Conservation (phyloP, 1,140 invertebrate species). For the Cecropterus lyciades region DNA sequence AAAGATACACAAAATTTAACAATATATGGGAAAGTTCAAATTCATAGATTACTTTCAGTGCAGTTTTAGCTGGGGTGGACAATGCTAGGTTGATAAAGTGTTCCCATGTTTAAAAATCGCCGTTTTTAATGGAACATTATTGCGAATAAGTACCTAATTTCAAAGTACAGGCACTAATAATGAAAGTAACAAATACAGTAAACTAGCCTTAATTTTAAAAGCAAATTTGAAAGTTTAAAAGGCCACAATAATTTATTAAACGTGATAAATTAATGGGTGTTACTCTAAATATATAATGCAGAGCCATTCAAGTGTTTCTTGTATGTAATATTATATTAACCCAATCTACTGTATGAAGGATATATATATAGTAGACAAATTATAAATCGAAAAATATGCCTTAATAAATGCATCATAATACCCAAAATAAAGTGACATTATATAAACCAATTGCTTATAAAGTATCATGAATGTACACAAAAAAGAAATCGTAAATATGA, state of each 20-base stretch:
- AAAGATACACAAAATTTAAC: slow-evolving; percentile 30
- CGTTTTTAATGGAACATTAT: no score
- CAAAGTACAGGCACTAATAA: no score
- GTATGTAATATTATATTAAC: slow-evolving; percentile 51
- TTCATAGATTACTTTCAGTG: slow-evolving; percentile 8
- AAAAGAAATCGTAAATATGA: background rate
- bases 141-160: no score
- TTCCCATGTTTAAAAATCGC: background rate
- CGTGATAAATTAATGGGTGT: slow-evolving; percentile 66
- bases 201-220: slow-evolving; percentile 55
- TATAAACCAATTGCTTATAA: slow-evolving; percentile 4
- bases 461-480: slow-evolving; percentile 2
- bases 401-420: slow-evolving; percentile 61
- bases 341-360: slow-evolving; percentile 66
- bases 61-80: background rate
- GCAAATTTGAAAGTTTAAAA: slow-evolving; percentile 74
- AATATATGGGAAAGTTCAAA: slow-evolving; percentile 8
- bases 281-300: slow-evolving; percentile 59
- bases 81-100: background rate
- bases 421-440: slow-evolving; percentile 14
- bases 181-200: no score
- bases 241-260: slow-evolving; percentile 80
- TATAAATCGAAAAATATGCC: no score
- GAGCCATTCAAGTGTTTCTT: slow-evolving; percentile 76
- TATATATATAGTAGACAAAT: slow-evolving; percentile 25